phyloP scores from a whole-genome alignment of 2,797 vertebrate genomes.

The Cryptoblepharus egeriae region DNA sequence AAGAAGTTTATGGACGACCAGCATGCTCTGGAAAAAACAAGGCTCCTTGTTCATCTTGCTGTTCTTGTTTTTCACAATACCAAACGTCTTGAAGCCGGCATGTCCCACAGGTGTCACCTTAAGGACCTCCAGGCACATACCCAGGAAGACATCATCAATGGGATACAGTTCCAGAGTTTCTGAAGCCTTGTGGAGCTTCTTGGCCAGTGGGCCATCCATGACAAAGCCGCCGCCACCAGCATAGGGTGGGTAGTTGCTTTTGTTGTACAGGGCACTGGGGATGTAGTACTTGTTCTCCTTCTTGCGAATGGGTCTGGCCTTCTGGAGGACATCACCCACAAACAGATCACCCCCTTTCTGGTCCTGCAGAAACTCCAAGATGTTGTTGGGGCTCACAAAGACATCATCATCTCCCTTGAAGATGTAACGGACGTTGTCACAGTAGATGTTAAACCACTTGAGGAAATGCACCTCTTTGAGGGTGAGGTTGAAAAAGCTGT shows the following conservation, averaged over 20 bases:
- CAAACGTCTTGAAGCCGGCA: conserved; percentile 94
- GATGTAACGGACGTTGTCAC: conserved; percentile 82
- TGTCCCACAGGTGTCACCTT: conserved; percentile 86
- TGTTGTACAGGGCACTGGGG: conserved; percentile 85
- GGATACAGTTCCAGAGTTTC: conserved; percentile 90
- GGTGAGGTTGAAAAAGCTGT: conserved; percentile 97
- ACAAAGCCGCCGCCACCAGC: conserved; percentile 94
- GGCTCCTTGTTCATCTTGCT: conserved; percentile 95
- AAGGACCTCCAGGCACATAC: conserved; percentile 94
- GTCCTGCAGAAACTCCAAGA: conserved; percentile 88
- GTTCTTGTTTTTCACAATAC: conserved; percentile 89
- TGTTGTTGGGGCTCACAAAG: conserved; percentile 89
- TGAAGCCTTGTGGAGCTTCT: conserved; percentile 81
- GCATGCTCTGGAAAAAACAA: conserved; percentile 91
- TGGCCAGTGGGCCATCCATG: conserved; percentile 86
- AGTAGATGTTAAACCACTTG: conserved; percentile 95
- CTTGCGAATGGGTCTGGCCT: conserved; percentile 88
- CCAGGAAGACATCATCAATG: conserved; percentile 95
- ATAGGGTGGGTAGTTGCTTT: conserved; percentile 89
- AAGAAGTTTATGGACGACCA: conserved; percentile 96
- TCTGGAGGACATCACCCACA: conserved; percentile 89
- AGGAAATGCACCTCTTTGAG: conserved; percentile 97
- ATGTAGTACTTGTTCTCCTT: conserved; percentile 97
- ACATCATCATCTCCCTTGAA: conserved; percentile 97
- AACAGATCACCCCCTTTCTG: conserved; percentile 81